Base-by-base conservation (phyloP, 1,140 invertebrate species). In the Colletes gigas region DNA sequence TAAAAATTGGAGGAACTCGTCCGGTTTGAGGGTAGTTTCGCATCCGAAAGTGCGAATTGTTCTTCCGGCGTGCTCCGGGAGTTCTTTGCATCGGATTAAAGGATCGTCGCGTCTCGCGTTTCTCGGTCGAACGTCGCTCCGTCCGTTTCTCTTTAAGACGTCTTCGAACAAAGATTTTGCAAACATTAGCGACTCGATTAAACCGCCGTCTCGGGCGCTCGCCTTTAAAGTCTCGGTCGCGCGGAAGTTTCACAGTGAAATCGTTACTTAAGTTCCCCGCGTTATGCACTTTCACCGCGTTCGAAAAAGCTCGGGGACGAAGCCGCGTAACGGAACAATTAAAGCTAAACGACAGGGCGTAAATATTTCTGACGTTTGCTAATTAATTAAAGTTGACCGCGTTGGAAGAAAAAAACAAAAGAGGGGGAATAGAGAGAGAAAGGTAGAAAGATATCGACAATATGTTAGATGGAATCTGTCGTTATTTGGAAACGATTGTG, bases 131-230 rank as follows among this genome's bases (percentile, higher is more conserved):
- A 19, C 52, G 17, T 19, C 44, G 83, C 60, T 80, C 70, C 62
- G 68, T 83, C 86, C 77, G 65, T 44, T 76, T 80, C 80, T 83
- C 86, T 88, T 88, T 88, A 88, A 88, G 77, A 68, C 69, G 80
- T 69, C 10, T 78, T 77, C 73, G 81, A 78, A 81, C 76, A 88
- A 85, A 88, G 87, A 88, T 88, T 88, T 88, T 79, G 78, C 87
- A 84, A 84, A 83, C 87, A 88, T 88, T 88, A 88, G 86, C 83
- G 83, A 88, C 85, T 88, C 87, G 87, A 88, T 88, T 88, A 88
- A 88, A 78, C 73, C 81, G 81, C 70, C 80, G 80, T 88, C 83
- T 88, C 71, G 72, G 66, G 54, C 63, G 87, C 62, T 88, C 87
- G 81, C 72, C 87, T 88, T 88, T 88, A 88, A 88, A 88, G 83